Percentiles rank a stretch among this genome's conserved stretches.
Evolutionary conservation across 2,113 vertebrate species (phyloP).

Genomic region (Menura novaehollandiae): DNA sequence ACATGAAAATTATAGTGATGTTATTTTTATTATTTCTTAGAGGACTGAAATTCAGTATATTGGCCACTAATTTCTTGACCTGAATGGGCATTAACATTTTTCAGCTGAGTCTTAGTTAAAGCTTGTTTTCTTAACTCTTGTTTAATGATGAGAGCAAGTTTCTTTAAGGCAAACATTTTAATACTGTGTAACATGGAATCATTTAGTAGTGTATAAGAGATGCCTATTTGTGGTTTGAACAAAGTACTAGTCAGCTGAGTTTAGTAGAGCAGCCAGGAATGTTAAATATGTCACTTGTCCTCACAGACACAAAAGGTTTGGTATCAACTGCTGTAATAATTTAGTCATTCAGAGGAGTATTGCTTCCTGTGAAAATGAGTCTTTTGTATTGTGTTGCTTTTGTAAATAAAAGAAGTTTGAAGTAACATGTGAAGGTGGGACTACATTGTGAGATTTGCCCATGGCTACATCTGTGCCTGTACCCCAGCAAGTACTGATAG

Average conservation of each 20-base stretch:
- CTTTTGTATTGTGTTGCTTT: not conserved
- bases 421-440: not conserved
- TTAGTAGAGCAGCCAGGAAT: conserved; percentile 11
- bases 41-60: not conserved
- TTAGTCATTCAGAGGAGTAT: conserved; percentile 24
- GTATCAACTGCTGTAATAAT: not conserved
- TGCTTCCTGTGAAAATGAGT: not conserved
- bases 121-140: not conserved
- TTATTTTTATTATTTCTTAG: not conserved
- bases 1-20: not conserved
- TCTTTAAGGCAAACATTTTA: conserved; percentile 25
- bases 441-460: not conserved
- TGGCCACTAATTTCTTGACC: not conserved
- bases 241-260: not conserved
- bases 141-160: conserved; percentile 22
- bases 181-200: not conserved
- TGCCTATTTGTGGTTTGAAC: conserved; percentile 6
- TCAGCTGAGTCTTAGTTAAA: conserved; percentile 31
- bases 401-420: not conserved
- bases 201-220: conserved; percentile 5
- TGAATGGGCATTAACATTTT: not conserved
- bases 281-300: conserved; percentile 2
- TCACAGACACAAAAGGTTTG: conserved; percentile 19
- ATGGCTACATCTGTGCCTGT: not conserved
- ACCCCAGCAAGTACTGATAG: not conserved